These are phyloP conservation scores for Troglohyphantes excavatus DNA, from an alignment of 2,888 invertebrate genomes.

Conservation along the genomic window DNA sequence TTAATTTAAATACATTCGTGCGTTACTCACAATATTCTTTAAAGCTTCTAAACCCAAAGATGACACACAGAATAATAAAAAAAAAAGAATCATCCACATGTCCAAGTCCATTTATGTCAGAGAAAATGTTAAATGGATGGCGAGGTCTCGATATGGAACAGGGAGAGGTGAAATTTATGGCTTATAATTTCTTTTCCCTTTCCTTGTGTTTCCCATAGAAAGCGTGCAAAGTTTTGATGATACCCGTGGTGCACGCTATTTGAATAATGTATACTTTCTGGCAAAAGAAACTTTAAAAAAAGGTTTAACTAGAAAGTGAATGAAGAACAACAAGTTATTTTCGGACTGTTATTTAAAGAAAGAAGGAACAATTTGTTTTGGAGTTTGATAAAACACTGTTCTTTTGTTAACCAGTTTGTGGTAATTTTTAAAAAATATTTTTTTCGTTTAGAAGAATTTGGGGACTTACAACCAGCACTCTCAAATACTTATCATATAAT, in stretches of 20 bases:
- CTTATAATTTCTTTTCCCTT: not conserved
- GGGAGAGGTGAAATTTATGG: constrained; percentile 24
- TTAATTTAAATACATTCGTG: not conserved
- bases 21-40: not conserved
- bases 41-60: not conserved
- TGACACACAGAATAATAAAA: not conserved
- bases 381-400: too few species aligned
- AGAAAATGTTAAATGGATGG: not conserved
- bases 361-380: too few species aligned
- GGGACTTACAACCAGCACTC: too few species aligned
- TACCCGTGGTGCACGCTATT: not conserved
- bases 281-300: not conserved
- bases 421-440: too few species aligned
- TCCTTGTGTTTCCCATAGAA: not conserved
- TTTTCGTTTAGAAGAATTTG: too few species aligned
- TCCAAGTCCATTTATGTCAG: not conserved
- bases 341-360: too few species aligned
- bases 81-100: not conserved
- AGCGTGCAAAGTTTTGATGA: not conserved
- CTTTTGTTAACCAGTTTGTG: too few species aligned
- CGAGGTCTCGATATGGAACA: not conserved
- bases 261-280: constrained; percentile 12
- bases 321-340: too few species aligned
- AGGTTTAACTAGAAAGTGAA: too few species aligned
- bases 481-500: too few species aligned